These are phyloP conservation scores for Heterodera schachtii DNA, from an alignment of 1,140 invertebrate genomes.

Conservation along the genomic window DNA sequence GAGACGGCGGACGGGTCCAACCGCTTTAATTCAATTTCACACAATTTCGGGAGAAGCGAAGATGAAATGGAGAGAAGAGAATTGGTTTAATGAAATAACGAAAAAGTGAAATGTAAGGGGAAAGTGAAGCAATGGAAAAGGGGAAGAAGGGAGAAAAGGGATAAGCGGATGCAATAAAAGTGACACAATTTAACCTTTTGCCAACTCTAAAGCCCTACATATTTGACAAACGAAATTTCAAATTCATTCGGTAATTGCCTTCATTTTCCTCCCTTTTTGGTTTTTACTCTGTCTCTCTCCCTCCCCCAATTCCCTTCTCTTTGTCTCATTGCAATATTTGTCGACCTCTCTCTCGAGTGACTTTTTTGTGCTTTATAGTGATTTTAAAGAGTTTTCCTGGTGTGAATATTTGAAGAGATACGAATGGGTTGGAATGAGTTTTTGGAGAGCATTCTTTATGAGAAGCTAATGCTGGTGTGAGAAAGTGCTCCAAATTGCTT, in stretches of 20 bases:
- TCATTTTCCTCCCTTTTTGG: background rate
- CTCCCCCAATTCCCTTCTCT: background rate
- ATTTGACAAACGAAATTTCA: background rate
- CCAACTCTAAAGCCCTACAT: background rate
- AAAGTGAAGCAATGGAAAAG: background rate
- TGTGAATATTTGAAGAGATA: slow-evolving; percentile 12
- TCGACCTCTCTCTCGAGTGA: background rate
- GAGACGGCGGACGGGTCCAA: background rate
- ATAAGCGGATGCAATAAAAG: background rate
- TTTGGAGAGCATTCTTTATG: slow-evolving; percentile 2
- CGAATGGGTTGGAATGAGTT: slow-evolving; percentile 12
- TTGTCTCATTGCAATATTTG: background rate
- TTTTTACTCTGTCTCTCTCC: background rate
- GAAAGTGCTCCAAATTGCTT: background rate
- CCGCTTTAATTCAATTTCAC: slow-evolving; percentile 18
- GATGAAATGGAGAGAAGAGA: background rate
- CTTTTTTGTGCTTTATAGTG: background rate
- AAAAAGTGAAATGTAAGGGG: background rate
- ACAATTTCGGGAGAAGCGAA: background rate
- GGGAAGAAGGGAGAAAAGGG: background rate
- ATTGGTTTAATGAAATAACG: slow-evolving; percentile 12
- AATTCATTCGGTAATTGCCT: background rate
- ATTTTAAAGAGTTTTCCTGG: background rate
- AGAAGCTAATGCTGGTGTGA: background rate
- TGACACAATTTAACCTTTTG: background rate